These are phyloP conservation scores for Siphlonurus alternatus DNA, from an alignment of 2,888 invertebrate species.

Conservation along the genomic window DNA sequence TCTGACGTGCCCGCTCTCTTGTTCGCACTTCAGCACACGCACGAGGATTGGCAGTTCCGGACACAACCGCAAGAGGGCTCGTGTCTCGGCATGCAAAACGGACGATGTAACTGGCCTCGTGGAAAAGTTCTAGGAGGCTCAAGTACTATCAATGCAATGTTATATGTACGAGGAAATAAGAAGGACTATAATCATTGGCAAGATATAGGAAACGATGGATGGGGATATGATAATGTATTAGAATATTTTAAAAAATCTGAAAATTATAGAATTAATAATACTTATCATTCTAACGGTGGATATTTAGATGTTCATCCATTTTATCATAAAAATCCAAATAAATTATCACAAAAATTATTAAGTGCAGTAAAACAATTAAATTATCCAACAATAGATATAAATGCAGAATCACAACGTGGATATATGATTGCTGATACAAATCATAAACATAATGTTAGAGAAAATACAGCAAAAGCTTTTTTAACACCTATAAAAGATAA, in stretches of 20 bases:
- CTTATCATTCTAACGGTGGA: conserved; percentile 23
- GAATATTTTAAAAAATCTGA: conserved; percentile 13
- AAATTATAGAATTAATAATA: conserved; percentile 20
- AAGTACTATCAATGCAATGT: conserved; percentile 65
- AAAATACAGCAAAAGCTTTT: conserved; percentile 23
- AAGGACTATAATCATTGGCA: conserved; percentile 65
- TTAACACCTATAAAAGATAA: conserved; percentile 27
- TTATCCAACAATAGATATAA: conserved; percentile 31
- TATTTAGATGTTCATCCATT: conserved; percentile 18
- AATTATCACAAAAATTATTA: conserved; percentile 17
- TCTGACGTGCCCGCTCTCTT: conserved; percentile 30
- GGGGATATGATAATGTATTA: conserved; percentile 46
- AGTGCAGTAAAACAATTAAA: conserved; percentile 9
- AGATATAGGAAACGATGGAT: conserved; percentile 48
- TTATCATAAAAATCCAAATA: conserved; percentile 17
- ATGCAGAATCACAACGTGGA: conserved; percentile 38
- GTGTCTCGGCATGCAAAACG: conserved; percentile 23
- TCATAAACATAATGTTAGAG: conserved; percentile 13
- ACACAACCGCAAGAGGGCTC: conserved; percentile 28
- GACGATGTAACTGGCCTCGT: conserved; percentile 33
- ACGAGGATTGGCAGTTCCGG: conserved; percentile 31
- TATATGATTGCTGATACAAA: conserved; percentile 36
- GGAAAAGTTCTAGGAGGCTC: conserved; percentile 68
- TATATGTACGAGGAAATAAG: conserved; percentile 52
- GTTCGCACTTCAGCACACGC: conserved; percentile 19